Base-by-base conservation (phyloP, 2,797 vertebrate genomes). In the Hylomyscus alleni region DNA sequence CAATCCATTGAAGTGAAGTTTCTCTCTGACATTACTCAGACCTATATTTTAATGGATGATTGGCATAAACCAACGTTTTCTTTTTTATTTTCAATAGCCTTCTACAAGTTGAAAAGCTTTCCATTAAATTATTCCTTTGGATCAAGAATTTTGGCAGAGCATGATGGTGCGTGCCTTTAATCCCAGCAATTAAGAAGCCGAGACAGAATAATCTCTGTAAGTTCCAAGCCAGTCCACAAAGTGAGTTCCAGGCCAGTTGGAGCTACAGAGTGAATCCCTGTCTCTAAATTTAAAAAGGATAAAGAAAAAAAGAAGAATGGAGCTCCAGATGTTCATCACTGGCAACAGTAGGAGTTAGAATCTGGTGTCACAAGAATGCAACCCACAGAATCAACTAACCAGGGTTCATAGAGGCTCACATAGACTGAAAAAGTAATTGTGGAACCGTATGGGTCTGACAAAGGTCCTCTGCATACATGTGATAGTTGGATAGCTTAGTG, bases 1-100 rank as follows among this genome's bases (percentile, higher is more conserved):
- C 40, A 20, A 13, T 34, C 14, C 44, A 60, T 50, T 10, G 40
- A 82, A 56, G 40, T 17, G 58, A 3, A 67, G 47, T 58, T 72
- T 76, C 62, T 94, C 20, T 91, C 31, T 47, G 29, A 90, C 24
- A 47, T 56, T 56, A 58, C 67, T 94, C 85, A 58, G 17, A 62
- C 87, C 24, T 29, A 0, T 52, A 65, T 75, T 13, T 83, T 80
- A 31, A 12, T 52, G 34, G 13, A 52, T 14, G 72, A 3, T 47
- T 31, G 19, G 20, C 26, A 0, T 8, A 15, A 34, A 0, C 15
- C 19, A 34, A 56, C 14, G 8, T 83, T 40, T 15, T 94, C 89
- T 83, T 40, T 15, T 94, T 91, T 85, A 81, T 83, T 96, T 72
- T 37, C 67, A 72, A 37, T 72, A 72, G 34, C 17, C 67, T 72